These are phyloP conservation scores for Ceratoteleas bidentatus DNA, from an alignment of 1,140 invertebrate species.

Conservation along the genomic window DNA sequence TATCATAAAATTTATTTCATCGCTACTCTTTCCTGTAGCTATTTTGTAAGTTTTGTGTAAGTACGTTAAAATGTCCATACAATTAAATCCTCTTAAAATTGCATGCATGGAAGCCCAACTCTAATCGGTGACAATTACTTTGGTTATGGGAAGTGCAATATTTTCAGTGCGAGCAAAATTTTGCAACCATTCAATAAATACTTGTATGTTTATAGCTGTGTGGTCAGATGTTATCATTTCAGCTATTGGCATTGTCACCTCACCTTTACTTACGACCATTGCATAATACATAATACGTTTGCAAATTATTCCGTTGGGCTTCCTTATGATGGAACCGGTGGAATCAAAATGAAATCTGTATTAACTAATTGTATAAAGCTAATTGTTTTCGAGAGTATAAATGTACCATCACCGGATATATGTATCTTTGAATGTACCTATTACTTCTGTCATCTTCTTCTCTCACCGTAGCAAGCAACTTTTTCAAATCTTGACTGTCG, in stretches of 20 bases:
- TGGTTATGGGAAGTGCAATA: background rate
- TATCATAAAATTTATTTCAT: background rate
- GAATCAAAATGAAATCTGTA: conserved; percentile 10
- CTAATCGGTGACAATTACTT: background rate
- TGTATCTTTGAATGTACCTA: conserved; percentile 17
- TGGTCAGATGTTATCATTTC: conserved; percentile 1
- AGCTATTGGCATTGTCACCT: background rate
- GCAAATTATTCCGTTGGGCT: background rate
- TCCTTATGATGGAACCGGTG: conserved; percentile 4
- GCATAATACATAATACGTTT: background rate
- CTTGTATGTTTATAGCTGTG: background rate
- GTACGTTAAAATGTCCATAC: background rate
- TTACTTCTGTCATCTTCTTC: background rate
- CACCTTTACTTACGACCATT: background rate
- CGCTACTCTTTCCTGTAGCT: background rate
- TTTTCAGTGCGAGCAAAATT: background rate
- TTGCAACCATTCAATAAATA: background rate
- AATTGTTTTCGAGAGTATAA: conserved; percentile 6
- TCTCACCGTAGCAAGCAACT: background rate
- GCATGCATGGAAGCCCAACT: background rate
- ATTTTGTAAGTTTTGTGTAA: background rate
- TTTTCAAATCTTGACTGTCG: background rate
- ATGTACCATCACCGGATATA: conserved; percentile 8
- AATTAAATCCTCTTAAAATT: background rate
- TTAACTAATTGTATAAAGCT: background rate